These are phyloP conservation scores for Nomia melanderi DNA, from an alignment of 1,140 invertebrate genomes.

Conservation along the genomic window DNA sequence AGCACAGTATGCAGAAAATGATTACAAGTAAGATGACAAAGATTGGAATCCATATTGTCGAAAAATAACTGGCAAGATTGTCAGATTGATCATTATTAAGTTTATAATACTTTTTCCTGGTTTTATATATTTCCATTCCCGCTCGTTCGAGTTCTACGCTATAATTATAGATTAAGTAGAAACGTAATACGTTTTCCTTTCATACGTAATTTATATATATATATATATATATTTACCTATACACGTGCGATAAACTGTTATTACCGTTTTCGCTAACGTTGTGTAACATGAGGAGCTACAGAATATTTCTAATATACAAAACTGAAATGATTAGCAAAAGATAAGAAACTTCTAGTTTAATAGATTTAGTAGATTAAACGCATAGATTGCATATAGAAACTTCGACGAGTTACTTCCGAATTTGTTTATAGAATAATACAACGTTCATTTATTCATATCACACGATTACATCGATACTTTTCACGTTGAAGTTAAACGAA, in stretches of 20 bases:
- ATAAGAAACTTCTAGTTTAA: not conserved
- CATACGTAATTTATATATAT: not conserved
- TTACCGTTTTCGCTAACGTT: not conserved
- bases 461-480: too few species aligned
- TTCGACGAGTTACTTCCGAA: too few species aligned
- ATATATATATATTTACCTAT: not conserved
- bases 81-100: conserved; percentile 14
- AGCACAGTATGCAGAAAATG: conserved; percentile 17
- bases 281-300: not conserved
- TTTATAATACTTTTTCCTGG: conserved; percentile 13
- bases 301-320: not conserved
- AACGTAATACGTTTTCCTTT: too few species aligned
- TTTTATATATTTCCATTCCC: conserved; percentile 3
- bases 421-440: too few species aligned
- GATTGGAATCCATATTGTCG: conserved; percentile 24
- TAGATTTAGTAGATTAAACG: too few species aligned
- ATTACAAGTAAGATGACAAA: not conserved
- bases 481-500: too few species aligned
- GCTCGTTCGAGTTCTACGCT: conserved; percentile 13
- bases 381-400: too few species aligned
- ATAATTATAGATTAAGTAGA: not conserved
- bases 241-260: not conserved
- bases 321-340: not conserved
- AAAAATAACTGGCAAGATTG: conserved; percentile 8
- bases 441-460: too few species aligned